These are phyloP conservation scores for Stenurella melanura DNA, from an alignment of 2,888 invertebrate species.

Conservation along the genomic window DNA sequence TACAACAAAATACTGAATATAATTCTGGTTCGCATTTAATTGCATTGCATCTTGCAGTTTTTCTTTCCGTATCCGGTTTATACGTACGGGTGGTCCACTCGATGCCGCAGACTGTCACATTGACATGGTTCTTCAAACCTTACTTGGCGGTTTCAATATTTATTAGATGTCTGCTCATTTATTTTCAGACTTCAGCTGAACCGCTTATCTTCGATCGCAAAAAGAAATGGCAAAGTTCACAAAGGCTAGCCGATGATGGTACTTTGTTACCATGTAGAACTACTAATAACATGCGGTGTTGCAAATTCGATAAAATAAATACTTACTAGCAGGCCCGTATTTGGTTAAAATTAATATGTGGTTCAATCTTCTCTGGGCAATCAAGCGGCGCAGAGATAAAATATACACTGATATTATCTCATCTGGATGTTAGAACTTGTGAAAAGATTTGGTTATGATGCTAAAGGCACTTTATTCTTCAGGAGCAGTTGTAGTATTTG, in stretches of 20 bases:
- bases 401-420: neutral
- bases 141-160: conserved; percentile 68
- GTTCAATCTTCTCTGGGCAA: neutral
- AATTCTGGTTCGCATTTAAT: conserved; percentile 42
- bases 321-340: conserved; percentile 42
- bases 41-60: conserved; percentile 50
- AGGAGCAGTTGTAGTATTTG: too few relatives aligned
- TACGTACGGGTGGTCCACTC: conserved; percentile 68
- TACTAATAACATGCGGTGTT: conserved; percentile 64
- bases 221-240: conserved; percentile 56
- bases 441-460: too few relatives aligned
- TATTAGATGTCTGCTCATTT: conserved; percentile 64
- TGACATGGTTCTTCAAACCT: conserved; percentile 71
- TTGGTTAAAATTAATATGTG: neutral
- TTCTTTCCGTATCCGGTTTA: conserved; percentile 59
- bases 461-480: too few relatives aligned
- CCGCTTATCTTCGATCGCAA: conserved; percentile 58
- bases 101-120: conserved; percentile 65
- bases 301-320: conserved; percentile 63
- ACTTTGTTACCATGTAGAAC: conserved; percentile 63
- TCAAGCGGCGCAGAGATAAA: neutral
- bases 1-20: conserved; percentile 28
- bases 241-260: conserved; percentile 58
- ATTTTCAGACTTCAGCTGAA: conserved; percentile 52
- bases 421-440: too few relatives aligned